A percentile compares a stretch with the other conserved stretches of the same genome.
phyloP scores from a whole-genome alignment of 2,797 vertebrate species.

The Synaphobranchus kaupii region DNA sequence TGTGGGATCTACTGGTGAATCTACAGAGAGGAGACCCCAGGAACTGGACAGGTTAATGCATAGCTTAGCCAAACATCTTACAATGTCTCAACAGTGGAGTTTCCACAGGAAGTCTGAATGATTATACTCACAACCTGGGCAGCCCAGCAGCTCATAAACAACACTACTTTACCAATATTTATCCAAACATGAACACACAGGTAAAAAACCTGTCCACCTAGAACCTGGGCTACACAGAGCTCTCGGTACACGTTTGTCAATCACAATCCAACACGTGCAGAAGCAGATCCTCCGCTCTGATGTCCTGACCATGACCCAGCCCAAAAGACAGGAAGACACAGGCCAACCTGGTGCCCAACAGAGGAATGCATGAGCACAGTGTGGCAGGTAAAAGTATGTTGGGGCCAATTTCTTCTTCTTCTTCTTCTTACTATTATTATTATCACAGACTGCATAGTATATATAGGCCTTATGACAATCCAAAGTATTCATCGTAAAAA shows the following conservation, averaged over 20 bases:
- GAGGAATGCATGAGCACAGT: neutral
- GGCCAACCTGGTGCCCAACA: neutral
- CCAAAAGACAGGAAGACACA: neutral
- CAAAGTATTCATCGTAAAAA: neutral
- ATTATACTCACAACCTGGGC: neutral
- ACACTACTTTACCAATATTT: neutral
- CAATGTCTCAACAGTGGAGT: neutral
- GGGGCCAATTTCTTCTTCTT: neutral
- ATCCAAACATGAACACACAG: neutral
- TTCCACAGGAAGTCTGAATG: neutral
- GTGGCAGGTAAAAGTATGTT: neutral
- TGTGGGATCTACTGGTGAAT: neutral
- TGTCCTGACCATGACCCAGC: neutral
- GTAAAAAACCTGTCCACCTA: neutral
- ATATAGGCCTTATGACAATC: neutral
- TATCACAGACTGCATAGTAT: neutral
- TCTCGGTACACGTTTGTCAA: neutral
- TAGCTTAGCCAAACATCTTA: neutral
- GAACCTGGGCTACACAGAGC: neutral
- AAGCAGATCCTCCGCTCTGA: neutral
- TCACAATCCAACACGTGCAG: neutral
- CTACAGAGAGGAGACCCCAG: neutral
- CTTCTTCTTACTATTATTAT: neutral
- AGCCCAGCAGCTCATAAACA: neutral
- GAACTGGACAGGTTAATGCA: neutral